phyloP scores from a whole-genome alignment of 1,140 invertebrate species.

The Brachionus manjavacas region DNA sequence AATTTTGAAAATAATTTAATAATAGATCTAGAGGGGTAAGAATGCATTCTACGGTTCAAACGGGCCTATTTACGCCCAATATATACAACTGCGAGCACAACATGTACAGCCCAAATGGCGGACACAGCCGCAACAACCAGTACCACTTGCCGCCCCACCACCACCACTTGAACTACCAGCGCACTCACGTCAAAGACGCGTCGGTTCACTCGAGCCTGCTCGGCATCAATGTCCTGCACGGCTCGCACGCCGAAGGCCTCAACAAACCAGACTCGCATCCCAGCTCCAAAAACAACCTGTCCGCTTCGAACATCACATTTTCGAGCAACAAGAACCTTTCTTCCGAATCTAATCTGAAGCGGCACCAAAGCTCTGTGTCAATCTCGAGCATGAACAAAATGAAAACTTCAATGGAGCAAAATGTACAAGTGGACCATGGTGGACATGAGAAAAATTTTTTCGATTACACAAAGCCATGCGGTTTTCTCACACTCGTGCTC shows the following conservation, averaged over 20 bases:
- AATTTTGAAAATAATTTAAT: neutral
- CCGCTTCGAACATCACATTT: neutral
- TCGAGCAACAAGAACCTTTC: neutral
- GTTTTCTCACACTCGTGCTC: neutral
- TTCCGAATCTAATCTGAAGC: neutral
- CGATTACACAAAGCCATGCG: constrained; percentile 16
- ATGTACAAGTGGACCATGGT: neutral
- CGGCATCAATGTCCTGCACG: neutral
- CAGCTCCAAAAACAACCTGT: neutral
- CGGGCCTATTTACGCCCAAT: constrained; percentile 17
- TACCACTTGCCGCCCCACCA: constrained; percentile 13
- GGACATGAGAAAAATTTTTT: neutral
- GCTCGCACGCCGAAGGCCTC: neutral
- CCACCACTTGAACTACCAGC: constrained; percentile 18
- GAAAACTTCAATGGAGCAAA: neutral
- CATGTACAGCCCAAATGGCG: neutral
- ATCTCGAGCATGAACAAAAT: neutral
- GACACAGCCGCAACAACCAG: neutral
- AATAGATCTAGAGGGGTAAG: neutral
- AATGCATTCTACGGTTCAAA: constrained; percentile 41
- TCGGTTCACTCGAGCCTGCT: neutral
- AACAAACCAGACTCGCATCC: neutral
- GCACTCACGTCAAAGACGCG: neutral
- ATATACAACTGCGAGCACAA: constrained; percentile 38
- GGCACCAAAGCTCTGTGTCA: neutral